These are phyloP conservation scores for Aegotheles bennettii DNA, from an alignment of 2,113 vertebrate genomes.

Conservation along the genomic window DNA sequence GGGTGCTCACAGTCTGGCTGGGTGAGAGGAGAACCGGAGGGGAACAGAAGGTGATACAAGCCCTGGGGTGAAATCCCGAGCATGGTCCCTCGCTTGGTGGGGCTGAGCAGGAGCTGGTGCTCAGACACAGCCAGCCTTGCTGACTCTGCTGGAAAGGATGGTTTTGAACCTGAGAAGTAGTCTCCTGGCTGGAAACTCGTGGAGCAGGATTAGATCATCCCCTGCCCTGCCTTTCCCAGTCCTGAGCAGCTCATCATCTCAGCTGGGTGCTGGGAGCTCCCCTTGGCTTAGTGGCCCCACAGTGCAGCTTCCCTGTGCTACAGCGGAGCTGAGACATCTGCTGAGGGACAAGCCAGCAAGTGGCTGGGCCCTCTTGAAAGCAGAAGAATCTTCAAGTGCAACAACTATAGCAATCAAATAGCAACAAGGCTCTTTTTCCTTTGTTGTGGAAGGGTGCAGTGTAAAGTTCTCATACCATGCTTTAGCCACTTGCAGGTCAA, in stretches of 20 bases:
- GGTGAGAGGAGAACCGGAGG: neutral
- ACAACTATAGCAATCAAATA: neutral
- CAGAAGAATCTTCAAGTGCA: neutral
- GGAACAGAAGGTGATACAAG: fast-evolving
- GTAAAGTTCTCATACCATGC: neutral
- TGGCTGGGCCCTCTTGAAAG: neutral
- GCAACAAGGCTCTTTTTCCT: neutral
- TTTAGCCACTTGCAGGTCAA: neutral
- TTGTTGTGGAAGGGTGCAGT: neutral
- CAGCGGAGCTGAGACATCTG: fast-evolving
- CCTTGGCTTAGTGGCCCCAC: fast-evolving
- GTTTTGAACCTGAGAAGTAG: neutral
- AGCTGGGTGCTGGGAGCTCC: neutral
- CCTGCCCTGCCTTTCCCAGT: neutral
- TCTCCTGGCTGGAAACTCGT: neutral
- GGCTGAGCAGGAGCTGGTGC: neutral
- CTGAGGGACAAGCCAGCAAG: neutral
- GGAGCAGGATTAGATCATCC: neutral
- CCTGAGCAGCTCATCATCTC: neutral
- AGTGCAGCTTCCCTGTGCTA: neutral
- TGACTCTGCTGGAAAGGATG: neutral
- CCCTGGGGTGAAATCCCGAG: fast-evolving
- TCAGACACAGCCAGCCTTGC: neutral
- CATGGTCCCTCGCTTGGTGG: fast-evolving
- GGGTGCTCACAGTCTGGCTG: fast-evolving